Conservation (phyloP, 1,140 invertebrate species). For the Cydia fagiglandana region DNA sequence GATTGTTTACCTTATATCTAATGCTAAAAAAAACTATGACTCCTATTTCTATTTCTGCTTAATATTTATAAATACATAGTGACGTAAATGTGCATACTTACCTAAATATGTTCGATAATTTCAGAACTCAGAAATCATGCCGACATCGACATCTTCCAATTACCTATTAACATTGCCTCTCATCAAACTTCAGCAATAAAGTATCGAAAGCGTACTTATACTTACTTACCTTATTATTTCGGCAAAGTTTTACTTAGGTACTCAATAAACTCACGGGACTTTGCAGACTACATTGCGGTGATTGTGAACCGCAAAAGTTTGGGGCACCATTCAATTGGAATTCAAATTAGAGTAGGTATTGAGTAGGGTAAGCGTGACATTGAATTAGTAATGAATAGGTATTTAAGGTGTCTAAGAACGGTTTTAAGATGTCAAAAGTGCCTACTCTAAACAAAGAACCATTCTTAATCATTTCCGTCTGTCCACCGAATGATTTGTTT, state of each 20-base stretch:
- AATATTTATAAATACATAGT: too few relatives aligned
- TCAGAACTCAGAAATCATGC: neutral
- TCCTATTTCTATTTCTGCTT: too few relatives aligned
- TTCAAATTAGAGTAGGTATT: neutral
- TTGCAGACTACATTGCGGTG: slow-evolving; percentile 6
- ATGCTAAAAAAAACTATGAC: too few relatives aligned
- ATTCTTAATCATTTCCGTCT: too few relatives aligned
- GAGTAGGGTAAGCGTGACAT: neutral
- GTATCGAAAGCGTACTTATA: neutral
- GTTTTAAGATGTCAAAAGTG: too few relatives aligned
- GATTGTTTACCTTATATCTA: too few relatives aligned
- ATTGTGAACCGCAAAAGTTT: neutral
- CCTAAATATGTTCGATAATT: too few relatives aligned
- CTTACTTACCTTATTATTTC: neutral
- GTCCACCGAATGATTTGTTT: neutral
- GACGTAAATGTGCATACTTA: too few relatives aligned
- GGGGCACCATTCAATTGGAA: neutral
- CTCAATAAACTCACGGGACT: slow-evolving; percentile 15
- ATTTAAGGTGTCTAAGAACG: neutral
- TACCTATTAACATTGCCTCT: neutral
- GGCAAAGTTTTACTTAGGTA: slow-evolving; percentile 22
- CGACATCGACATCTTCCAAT: neutral
- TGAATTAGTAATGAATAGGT: neutral
- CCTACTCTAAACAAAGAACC: too few relatives aligned
- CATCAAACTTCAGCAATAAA: slow-evolving; percentile 6